Base-by-base conservation (phyloP, 2,888 invertebrate species). In the Cheilosia scutellata region DNA sequence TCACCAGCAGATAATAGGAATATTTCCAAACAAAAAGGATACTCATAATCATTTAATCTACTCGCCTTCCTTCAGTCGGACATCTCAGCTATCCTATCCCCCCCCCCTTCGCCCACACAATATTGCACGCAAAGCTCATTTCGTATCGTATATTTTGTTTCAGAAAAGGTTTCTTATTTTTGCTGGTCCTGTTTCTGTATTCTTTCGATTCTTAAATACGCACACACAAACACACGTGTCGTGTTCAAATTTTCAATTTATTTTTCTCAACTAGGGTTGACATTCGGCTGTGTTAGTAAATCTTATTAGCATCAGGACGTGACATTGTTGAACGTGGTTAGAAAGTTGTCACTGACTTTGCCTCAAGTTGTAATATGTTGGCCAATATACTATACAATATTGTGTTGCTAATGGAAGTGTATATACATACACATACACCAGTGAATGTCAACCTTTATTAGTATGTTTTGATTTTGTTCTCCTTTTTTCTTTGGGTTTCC, bases 81-180 rank as follows among this genome's bases (percentile, higher is more conserved):
- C 29, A 5, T 1, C 16, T 27, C 2, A 11, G 0, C n/a, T 5
- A 0, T 5, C 13, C 2, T 4, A 37, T 0, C n/a, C 5, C 9
- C 13, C 4, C n/a, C n/a, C n/a, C n/a, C n/a, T n/a, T n/a, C 13
- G 4, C 5, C 16, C 4, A 33, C 49, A 51, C 11, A 6, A 25
- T 29, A 66, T 49, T 51, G 49, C 65, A 66, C 37, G 40, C 25
- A 37, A 40, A 40, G n/a, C 25, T 40, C 65, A 40, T 66, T 66
- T 53, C 40, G 3, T 13, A 20, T 40, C 40, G 53, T n/a, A 27
- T 33, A 27, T 33, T 66, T 7, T 53, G 16, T 27, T 27, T 40
- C 25, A n/a, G 9, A 66, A 49, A 49, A 53, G 25, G 20, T 33
- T 33, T 33, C 20, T 49, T 29, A 25, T 63, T 63, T 11, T 53